phyloP scores from a whole-genome alignment of 1,140 invertebrate genomes.

The Apis florea region DNA sequence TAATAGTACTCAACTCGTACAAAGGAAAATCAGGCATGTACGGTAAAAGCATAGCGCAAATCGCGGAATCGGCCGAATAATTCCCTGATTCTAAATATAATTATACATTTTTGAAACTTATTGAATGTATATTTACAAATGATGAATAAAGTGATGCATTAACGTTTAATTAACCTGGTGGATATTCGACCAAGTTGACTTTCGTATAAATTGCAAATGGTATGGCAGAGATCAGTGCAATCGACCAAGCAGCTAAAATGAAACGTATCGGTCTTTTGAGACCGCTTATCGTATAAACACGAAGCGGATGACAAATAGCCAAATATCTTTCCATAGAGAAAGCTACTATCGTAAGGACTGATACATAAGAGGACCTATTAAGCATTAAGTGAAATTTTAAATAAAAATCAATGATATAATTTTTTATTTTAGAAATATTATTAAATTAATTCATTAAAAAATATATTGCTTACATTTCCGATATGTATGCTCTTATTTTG shows the following conservation, averaged over 20 bases:
- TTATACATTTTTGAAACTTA: not conserved
- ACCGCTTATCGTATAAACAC: conserved; percentile 88
- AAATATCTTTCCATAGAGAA: conserved; percentile 93
- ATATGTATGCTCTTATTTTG: conserved; percentile 91
- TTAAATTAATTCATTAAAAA: not conserved
- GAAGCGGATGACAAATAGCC: conserved; percentile 94
- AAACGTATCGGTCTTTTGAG: conserved; percentile 89
- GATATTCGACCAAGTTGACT: conserved; percentile 86
- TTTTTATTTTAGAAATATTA: too few relatives aligned
- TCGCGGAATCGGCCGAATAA: conserved; percentile 84
- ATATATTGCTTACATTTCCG: conserved; percentile 87
- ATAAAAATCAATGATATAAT: too few relatives aligned
- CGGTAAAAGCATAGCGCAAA: conserved; percentile 86
- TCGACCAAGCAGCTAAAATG: conserved; percentile 88
- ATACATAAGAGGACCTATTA: conserved; percentile 88
- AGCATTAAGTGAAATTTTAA: not conserved
- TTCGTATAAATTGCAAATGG: conserved; percentile 88
- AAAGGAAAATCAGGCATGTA: conserved; percentile 83
- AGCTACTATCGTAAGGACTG: conserved; percentile 93
- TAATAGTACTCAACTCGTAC: conserved; percentile 88
- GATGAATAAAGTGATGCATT: not conserved
- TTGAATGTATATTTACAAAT: not conserved
- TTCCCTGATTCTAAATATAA: conserved; percentile 60
- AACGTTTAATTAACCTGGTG: conserved; percentile 79
- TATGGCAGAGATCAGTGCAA: conserved; percentile 87